Conservation (phyloP, 2,113 vertebrate species). For the Dicentrarchus labrax region DNA sequence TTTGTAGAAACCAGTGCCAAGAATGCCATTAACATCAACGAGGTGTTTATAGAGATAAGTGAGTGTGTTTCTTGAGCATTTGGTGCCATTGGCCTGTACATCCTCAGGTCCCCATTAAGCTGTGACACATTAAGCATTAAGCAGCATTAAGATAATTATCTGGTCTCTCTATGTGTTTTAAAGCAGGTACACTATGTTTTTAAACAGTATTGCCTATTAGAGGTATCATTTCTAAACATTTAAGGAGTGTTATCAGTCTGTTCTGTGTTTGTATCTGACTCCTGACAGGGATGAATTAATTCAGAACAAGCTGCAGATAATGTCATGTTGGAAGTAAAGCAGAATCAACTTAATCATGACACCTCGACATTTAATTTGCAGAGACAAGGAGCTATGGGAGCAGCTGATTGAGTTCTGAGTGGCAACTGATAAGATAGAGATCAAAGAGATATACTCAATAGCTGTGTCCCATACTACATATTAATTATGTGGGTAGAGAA, state of each 20-base stretch:
- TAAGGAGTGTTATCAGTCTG: background rate
- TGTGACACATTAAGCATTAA: slow-evolving; percentile 21
- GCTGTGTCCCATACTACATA: background rate
- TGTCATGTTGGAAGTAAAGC: background rate
- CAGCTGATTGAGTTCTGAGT: background rate
- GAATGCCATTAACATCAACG: slow-evolving; percentile 98
- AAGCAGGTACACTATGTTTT: background rate
- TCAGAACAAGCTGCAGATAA: background rate
- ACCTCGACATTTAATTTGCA: background rate
- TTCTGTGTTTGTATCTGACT: slow-evolving; percentile 8
- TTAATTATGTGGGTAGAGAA: background rate
- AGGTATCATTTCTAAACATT: background rate
- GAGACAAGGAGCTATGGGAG: background rate
- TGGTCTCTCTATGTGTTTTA: slow-evolving; percentile 11
- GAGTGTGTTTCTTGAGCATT: slow-evolving; percentile 82
- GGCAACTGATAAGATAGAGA: background rate
- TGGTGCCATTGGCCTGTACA: background rate
- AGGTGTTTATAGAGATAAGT: slow-evolving; percentile 99
- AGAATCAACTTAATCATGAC: slow-evolving; percentile 20
- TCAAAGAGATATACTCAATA: background rate
- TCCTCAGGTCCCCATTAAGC: background rate
- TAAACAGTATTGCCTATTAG: background rate
- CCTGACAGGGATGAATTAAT: background rate
- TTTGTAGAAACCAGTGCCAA: slow-evolving; percentile 99
- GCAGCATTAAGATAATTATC: background rate